phyloP scores from a whole-genome alignment of 2,113 vertebrate species.

The Strix aluco region DNA sequence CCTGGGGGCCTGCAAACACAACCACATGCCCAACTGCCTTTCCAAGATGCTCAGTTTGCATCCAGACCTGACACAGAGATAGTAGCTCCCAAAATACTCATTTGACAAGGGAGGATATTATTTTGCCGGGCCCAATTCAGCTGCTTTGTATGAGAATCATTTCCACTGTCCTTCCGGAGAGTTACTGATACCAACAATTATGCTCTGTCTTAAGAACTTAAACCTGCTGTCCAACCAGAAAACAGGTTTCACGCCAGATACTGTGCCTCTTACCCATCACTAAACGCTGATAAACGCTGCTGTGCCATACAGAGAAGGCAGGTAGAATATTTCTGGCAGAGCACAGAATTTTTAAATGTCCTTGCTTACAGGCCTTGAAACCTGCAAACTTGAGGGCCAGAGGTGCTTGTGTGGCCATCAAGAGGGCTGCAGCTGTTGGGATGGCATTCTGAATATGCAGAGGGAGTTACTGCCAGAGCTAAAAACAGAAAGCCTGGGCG shows the following conservation, averaged over 20 bases:
- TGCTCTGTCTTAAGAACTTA: background rate
- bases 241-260: background rate
- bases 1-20: background rate
- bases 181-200: background rate
- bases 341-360: background rate
- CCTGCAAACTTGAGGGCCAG: background rate
- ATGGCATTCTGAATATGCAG: background rate
- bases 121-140: background rate
- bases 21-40: background rate
- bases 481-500: slow-evolving; percentile 19
- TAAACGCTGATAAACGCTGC: background rate
- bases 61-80: background rate
- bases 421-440: slow-evolving; percentile 44
- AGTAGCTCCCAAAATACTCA: background rate
- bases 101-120: background rate
- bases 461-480: slow-evolving; percentile 29
- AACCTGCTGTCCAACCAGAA: background rate
- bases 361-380: background rate
- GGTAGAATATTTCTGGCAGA: background rate
- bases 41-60: background rate
- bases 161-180: background rate
- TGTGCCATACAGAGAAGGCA: background rate
- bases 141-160: background rate
- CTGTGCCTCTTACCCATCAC: background rate
- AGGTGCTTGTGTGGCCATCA: background rate